Base-by-base conservation (phyloP, 2,888 invertebrate genomes). In the Xylocampa areola region DNA sequence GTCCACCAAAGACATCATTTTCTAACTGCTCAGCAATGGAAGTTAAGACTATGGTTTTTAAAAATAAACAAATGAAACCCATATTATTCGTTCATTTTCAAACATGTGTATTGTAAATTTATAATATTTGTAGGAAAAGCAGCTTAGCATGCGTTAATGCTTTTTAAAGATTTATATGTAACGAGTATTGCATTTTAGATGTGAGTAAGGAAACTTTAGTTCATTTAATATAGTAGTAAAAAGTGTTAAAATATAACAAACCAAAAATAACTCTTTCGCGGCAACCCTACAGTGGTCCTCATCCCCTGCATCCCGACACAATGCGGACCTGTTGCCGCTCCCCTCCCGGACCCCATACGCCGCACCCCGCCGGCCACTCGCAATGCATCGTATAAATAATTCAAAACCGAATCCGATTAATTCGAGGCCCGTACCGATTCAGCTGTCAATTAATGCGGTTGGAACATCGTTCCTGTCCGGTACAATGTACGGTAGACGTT, bases 391-490 rank as follows among this genome's bases (percentile, higher is more conserved):
- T 88, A 91, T 91, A 91, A 91, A 92, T 92, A 91, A 92, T 92
- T 91, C 91, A 91, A 87, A 82, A 81, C 79, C 79, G 68, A 72
- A 68, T 72, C 78, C 87, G 91, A 91, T 92, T 92, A 92, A 91
- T 92, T 90, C 92, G 85, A 89, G 87, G 79, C 79, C 84, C 87
- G 85, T 86, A 82, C 89, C 89, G 87, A 92, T 91, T 90, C 91
- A 89, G 84, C 91, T 91, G 92, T 91, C 92, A 91, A 92, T 92
- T 92, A 92, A 91, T 85, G 84, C 76, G 77, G 73, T 72, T 64
- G 70, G 63, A 50, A 69, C 77, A 69, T 68, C 66, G 75, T 73
- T 68, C 68, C 53, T 68, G 73, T 73, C 74, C 50, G 6, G 10
- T 13, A 30, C 60, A 47, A 55, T 44, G 58, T 57, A 54, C 48